Conservation (phyloP, 2,888 invertebrate species). For the Caenorhabditis panamensis region DNA sequence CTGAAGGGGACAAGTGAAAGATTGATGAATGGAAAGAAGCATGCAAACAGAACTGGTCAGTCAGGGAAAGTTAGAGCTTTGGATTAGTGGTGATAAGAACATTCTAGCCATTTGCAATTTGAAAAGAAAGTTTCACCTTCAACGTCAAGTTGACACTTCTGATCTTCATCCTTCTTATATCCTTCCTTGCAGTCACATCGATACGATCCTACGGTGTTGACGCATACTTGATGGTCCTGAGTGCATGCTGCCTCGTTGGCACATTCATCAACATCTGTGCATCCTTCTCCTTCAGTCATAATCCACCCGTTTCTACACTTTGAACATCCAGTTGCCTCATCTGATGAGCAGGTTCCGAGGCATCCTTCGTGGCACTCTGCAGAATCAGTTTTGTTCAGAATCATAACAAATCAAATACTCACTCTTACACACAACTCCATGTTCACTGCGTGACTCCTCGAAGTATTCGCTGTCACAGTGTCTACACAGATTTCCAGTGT, state of each 20-base stretch:
- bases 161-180: conserved; percentile 72
- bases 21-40: conserved; percentile 8
- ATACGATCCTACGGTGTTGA: conserved; percentile 77
- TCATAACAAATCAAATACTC: conserved; percentile 16
- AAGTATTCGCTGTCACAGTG: conserved; percentile 85
- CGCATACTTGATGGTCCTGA: conserved; percentile 73
- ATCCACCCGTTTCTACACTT: conserved; percentile 77
- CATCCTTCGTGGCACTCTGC: conserved; percentile 80
- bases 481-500: conserved; percentile 88
- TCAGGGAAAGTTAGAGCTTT: neutral
- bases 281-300: conserved; percentile 72
- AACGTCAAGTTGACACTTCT: conserved; percentile 77
- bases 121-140: conserved; percentile 73
- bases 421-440: conserved; percentile 73
- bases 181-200: conserved; percentile 76
- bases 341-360: conserved; percentile 74
- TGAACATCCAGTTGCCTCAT: conserved; percentile 72
- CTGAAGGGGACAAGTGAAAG: conserved; percentile 63
- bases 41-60: conserved; percentile 5
- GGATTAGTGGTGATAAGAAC: neutral
- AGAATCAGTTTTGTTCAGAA: conserved; percentile 16
- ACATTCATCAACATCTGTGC: conserved; percentile 78
- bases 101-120: neutral
- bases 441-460: conserved; percentile 55
- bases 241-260: conserved; percentile 62